Evolutionary conservation across 1,140 invertebrate species (phyloP).

Genomic region (Platorchestia sp.): DNA sequence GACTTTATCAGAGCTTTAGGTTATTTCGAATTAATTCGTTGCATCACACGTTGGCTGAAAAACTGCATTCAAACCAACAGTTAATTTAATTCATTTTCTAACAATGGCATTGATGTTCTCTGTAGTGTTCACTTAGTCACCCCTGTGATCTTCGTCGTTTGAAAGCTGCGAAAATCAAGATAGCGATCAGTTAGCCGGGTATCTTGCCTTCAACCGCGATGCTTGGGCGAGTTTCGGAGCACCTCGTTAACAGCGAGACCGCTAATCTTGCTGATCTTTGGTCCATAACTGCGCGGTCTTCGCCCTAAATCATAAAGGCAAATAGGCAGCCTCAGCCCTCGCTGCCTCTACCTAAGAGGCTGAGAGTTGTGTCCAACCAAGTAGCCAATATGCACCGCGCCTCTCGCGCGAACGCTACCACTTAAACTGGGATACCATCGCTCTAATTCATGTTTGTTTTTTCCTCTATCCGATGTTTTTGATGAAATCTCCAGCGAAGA

Average conservation of each 20-base stretch:
- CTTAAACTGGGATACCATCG: constrained; percentile 26
- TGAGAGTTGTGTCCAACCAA: neutral
- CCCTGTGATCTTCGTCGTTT: constrained; percentile 13
- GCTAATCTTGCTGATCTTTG: constrained; percentile 42
- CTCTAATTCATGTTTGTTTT: constrained; percentile 45
- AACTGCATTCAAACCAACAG: neutral
- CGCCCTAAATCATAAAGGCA: constrained; percentile 49
- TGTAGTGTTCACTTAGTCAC: constrained; percentile 12
- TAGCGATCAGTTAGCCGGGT: constrained; percentile 7
- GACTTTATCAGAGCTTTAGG: neutral
- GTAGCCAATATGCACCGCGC: constrained; percentile 17
- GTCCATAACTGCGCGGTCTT: constrained; percentile 40
- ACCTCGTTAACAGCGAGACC: constrained; percentile 51
- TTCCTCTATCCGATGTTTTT: constrained; percentile 40
- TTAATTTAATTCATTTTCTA: constrained; percentile 19
- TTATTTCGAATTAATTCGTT: neutral
- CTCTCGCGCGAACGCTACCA: constrained; percentile 24
- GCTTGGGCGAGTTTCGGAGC: constrained; percentile 51
- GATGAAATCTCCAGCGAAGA: constrained; percentile 24
- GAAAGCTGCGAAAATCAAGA: constrained; percentile 28
- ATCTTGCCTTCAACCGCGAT: constrained; percentile 46
- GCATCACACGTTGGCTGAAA: neutral
- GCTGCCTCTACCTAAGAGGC: constrained; percentile 23
- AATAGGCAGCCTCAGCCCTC: neutral
- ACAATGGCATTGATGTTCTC: constrained; percentile 33